phyloP scores from a whole-genome alignment of 2,888 invertebrate genomes.

The Nephrotoma guestfalica region DNA sequence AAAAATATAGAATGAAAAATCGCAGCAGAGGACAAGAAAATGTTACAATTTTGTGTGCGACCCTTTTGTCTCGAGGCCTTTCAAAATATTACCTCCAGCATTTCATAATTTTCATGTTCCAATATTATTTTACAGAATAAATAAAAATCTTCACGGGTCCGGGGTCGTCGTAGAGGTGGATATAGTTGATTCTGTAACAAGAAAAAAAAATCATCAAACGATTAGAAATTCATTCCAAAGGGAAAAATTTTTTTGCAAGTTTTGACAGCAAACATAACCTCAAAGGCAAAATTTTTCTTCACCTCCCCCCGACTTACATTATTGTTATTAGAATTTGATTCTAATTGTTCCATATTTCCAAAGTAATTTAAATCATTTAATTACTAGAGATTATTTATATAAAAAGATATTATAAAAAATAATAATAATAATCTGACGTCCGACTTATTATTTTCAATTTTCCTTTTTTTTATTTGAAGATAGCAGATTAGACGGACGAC shows the following conservation, averaged over 20 bases:
- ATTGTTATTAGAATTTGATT: slow-evolving; percentile 1
- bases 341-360: slow-evolving; percentile 1
- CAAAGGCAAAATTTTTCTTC: not conserved
- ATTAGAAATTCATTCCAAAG: not conserved
- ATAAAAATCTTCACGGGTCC: slow-evolving; percentile 32
- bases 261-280: slow-evolving; percentile 4
- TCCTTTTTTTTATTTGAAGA: not conserved
- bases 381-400: not conserved
- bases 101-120: slow-evolving; percentile 33
- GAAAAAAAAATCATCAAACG: not conserved
- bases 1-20: not conserved
- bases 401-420: not conserved
- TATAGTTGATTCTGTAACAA: slow-evolving; percentile 3
- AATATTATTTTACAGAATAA: slow-evolving; percentile 33
- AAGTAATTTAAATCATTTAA: not conserved
- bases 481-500: not conserved
- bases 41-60: not conserved
- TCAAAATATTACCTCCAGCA: slow-evolving; percentile 24
- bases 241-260: not conserved
- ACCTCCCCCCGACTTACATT: not conserved
- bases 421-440: not conserved
- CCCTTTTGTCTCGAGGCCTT: not conserved
- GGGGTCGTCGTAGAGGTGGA: slow-evolving; percentile 15
- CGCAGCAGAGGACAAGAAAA: not conserved
- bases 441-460: not conserved